Percentiles rank a stretch among this genome's conserved stretches.
These are phyloP conservation scores for Macrophya alboannulata DNA, from an alignment of 2,888 invertebrate species.

Conservation along the genomic window DNA sequence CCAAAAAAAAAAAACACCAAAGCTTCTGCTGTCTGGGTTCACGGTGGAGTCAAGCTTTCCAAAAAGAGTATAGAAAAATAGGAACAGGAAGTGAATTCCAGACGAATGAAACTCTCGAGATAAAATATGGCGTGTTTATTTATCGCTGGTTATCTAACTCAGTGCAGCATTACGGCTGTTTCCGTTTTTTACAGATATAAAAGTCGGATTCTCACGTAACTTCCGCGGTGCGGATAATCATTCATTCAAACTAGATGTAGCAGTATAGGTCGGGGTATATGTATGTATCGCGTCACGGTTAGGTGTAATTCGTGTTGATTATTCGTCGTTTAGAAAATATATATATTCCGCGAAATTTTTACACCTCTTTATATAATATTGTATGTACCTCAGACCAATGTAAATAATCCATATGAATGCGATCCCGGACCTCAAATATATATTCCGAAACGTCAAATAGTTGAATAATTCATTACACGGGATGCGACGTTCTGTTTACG, in stretches of 20 bases:
- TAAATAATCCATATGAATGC: not conserved
- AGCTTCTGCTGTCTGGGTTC: not conserved
- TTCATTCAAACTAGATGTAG: not conserved
- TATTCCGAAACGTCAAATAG: slow-evolving; percentile 8
- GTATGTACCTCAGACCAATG: not conserved
- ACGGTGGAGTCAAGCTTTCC: not conserved
- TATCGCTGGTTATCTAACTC: slow-evolving; percentile 18
- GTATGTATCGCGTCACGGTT: too few species aligned
- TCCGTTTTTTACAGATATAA: not conserved
- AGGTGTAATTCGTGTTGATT: too few species aligned
- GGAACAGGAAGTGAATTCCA: not conserved
- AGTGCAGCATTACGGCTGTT: slow-evolving; percentile 21
- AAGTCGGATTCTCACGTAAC: not conserved
- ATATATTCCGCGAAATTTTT: not conserved
- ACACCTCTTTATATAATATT: not conserved
- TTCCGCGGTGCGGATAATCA: slow-evolving; percentile 1
- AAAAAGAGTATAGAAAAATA: not conserved
- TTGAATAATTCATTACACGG: slow-evolving; percentile 17
- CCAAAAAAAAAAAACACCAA: not conserved
- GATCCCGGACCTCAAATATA: not conserved
- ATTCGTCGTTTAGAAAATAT: too few species aligned
- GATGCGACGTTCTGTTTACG: slow-evolving; percentile 33
- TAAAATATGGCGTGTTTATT: slow-evolving; percentile 7
- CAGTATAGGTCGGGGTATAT: not conserved
- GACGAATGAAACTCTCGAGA: slow-evolving; percentile 6